A percentile compares a stretch with the other conserved stretches of the same genome.
phyloP scores from a whole-genome alignment of 1,140 invertebrate genomes.

The Trachelipus rathkii region DNA sequence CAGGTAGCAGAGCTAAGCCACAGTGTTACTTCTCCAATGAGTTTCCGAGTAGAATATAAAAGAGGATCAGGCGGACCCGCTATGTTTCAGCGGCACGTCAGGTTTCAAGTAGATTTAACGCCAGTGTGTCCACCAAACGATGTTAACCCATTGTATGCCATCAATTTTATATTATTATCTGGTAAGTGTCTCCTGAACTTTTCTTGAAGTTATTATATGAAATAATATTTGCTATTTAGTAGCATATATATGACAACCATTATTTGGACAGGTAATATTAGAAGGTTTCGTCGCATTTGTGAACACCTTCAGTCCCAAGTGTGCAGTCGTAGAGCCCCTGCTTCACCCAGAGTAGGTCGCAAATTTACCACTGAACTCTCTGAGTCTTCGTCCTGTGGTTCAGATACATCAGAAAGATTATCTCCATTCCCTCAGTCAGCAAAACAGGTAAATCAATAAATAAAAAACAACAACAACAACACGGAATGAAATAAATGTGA shows the following conservation, averaged over 20 bases:
- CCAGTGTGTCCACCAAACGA: slow-evolving; percentile 57
- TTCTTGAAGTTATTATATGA: too few species aligned
- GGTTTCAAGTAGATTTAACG: slow-evolving; percentile 65
- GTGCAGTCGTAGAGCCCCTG: slow-evolving; percentile 64
- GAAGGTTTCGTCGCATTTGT: slow-evolving; percentile 89
- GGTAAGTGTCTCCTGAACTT: slow-evolving; percentile 57
- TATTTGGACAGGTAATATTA: slow-evolving; percentile 73
- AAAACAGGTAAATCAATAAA: slow-evolving; percentile 37
- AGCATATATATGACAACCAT: too few species aligned
- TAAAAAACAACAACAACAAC: background rate
- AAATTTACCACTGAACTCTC: slow-evolving; percentile 62
- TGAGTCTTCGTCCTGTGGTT: slow-evolving; percentile 76
- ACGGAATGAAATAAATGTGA: background rate
- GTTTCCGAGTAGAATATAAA: slow-evolving; percentile 96
- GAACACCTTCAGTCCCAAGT: slow-evolving; percentile 92
- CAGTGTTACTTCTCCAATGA: slow-evolving; percentile 95
- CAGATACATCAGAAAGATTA: slow-evolving; percentile 71
- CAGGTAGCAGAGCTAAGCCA: slow-evolving; percentile 97
- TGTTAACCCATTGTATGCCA: slow-evolving; percentile 81
- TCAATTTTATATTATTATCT: slow-evolving; percentile 92
- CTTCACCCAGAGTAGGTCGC: slow-evolving; percentile 64
- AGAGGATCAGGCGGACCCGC: slow-evolving; percentile 83
- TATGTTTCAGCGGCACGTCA: slow-evolving; percentile 93
- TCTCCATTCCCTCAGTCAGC: slow-evolving; percentile 37
- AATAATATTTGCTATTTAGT: too few species aligned